Base-by-base conservation (phyloP, 2,888 invertebrate genomes). In the Polietes domitor region DNA sequence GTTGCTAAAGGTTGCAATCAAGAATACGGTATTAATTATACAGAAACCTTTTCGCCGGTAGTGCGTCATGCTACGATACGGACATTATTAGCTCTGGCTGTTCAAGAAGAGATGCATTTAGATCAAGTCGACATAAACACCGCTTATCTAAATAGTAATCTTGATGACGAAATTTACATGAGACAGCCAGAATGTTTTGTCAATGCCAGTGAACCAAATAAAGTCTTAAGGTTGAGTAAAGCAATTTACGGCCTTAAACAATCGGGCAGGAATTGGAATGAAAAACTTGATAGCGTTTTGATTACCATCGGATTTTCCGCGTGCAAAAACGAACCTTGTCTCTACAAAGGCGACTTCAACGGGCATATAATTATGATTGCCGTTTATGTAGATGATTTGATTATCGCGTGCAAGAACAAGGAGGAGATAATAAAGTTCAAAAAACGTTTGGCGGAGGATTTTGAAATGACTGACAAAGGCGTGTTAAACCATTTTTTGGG, bases 201-300 rank as follows among this genome's bases (percentile, higher is more conserved):
- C 15, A 63, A 82, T 72, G 55, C 79, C 12, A 65, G 47, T 5
- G n/a, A 78, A 76, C 86, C 86, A 68, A 79, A 85, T n/a, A 61
- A 74, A 7, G 86, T 87, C 0, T 71, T 87, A 43, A 86, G 79
- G 47, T 77, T 88, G 7, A 72, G 82, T 6, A 88, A 87, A 70
- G 84, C 86, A 1, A 47, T 88, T 37, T 88, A 88, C 79, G 86
- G 86, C 82, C 74, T 88, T 0, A 88, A 87, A 50, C 73, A 74
- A 6, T 28, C 79, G 9, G 78, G 72, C 32, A 24, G 78, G 4
- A 55, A 37, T n/a, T 73, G 78, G 55, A 79, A 73, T 17, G 37
- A 53, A 10, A 75, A 75, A 10, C 24, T 65, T 17, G 50, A 53
- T 15, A 28, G 6, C 5, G 75, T 75, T n/a, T 24, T 65, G 19